Evolutionary conservation across 2,888 invertebrate species (phyloP), one percentile per base, ranked within the genome.

Genomic region (Cordylochernes scorpioides): DNA sequence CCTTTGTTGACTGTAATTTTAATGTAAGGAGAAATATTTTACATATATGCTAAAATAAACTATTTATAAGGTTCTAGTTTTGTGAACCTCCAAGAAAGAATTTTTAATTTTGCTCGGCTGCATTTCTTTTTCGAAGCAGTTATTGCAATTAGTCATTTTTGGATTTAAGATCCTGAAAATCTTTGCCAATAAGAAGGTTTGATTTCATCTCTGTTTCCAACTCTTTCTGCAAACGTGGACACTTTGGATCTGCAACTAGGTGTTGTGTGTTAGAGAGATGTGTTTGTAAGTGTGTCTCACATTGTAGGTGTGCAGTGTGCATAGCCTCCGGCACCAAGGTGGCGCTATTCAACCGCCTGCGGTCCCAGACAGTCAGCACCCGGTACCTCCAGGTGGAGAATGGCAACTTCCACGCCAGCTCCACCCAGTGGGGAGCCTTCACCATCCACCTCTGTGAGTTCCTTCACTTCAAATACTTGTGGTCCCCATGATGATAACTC

Each of bases 291-390:
- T n/a, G n/a, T n/a, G n/a, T n/a, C n/a, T n/a, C n/a, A n/a, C n/a
- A n/a, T 16, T n/a, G n/a, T n/a, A n/a, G n/a, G n/a, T n/a, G n/a
- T 44, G 4, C 50, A 61, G 64, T 91, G 47, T 97, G 97, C 59
- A 97, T 97, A 53, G 91, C 91, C 34, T 88, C 88, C 57, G 97
- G 97, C 39, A 91, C 94, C 25, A 91, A 91, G 60, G 91, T 97
- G 38, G 97, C 97, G 26, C 62, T 97, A 32, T 99, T 97, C 55
- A 99, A 97, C 60, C 68, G 97, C 39, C 62, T 99, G 42, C 67
- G 97, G 44, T 97, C 94, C 32, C 97, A 97, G 54, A 97, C 94
- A 9, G 94, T 97, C 15, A 88, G 86, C 43, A 97, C 97, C 0
- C 66, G 88, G 40, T 97, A 97, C 55, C 64, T 97, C 38, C 94